Conservation (phyloP, 1,140 invertebrate genomes). For the Euglossa dilemma region DNA sequence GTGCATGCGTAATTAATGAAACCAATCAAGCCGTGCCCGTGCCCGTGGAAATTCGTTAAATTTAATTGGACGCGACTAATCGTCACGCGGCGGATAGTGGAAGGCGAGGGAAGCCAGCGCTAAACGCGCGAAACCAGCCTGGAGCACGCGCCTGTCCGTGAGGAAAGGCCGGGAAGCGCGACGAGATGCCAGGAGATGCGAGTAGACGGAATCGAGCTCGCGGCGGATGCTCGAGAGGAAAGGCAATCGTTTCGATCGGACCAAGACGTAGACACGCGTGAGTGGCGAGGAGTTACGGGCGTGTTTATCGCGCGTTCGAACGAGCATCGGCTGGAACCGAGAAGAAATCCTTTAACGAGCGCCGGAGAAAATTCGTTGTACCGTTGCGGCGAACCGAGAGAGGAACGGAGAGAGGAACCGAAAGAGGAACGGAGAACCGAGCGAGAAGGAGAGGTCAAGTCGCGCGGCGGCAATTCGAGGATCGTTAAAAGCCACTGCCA, state of each 20-base stretch:
- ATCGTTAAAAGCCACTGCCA: slow-evolving; percentile 33
- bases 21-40: slow-evolving; percentile 77
- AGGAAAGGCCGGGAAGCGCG: not conserved
- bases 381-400: slow-evolving; percentile 1
- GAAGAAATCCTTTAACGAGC: slow-evolving; percentile 32
- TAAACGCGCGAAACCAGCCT: not conserved
- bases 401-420: too few relatives aligned
- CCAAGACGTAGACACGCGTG: not conserved
- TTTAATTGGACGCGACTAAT: slow-evolving; percentile 81
- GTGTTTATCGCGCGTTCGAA: slow-evolving; percentile 8
- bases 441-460: slow-evolving; percentile 27
- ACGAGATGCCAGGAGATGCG: not conserved
- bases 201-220: not conserved
- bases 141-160: not conserved
- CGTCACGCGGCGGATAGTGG: slow-evolving; percentile 43
- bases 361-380: slow-evolving; percentile 18
- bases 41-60: slow-evolving; percentile 78
- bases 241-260: not conserved
- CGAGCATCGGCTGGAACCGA: not conserved
- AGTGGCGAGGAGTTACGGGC: not conserved
- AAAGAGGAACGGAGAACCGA: too few relatives aligned
- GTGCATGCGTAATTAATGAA: slow-evolving; percentile 81
- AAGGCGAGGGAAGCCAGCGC: slow-evolving; percentile 9
- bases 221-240: too few relatives aligned
- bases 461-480: slow-evolving; percentile 36